Evolutionary conservation across 2,888 invertebrate genomes (phyloP).

Genomic region (Leptinotarsa peninsularis): DNA sequence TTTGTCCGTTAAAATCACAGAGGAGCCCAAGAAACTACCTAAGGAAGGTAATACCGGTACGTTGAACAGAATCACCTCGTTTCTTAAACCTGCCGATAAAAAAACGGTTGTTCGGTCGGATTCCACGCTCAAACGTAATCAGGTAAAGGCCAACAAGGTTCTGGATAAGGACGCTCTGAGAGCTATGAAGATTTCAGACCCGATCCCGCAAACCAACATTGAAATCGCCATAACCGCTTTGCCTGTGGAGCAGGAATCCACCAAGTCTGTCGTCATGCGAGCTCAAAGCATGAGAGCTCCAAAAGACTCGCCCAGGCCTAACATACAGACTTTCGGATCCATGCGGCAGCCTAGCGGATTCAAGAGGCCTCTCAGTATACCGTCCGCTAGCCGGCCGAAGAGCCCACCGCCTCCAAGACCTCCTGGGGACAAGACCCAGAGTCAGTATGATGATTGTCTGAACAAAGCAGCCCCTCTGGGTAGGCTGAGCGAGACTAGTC

Average conservation of each 20-base stretch:
- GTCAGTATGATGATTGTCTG: constrained; percentile 84
- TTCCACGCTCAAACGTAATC: constrained; percentile 72
- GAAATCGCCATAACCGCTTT: constrained; percentile 72
- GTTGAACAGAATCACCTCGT: constrained; percentile 81
- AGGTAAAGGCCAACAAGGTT: constrained; percentile 73
- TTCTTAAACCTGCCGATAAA: constrained; percentile 74
- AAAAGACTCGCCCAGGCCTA: constrained; percentile 66
- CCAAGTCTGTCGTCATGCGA: constrained; percentile 75
- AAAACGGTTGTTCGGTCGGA: constrained; percentile 69
- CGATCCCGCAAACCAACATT: constrained; percentile 80
- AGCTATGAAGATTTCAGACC: constrained; percentile 84
- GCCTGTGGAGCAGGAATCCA: constrained; percentile 71
- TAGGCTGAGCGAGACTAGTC: constrained; percentile 72
- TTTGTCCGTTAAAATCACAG: constrained; percentile 47
- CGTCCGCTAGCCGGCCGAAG: constrained; percentile 76
- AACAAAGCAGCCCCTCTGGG: constrained; percentile 74
- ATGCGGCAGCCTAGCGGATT: constrained; percentile 78
- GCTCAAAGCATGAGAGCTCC: constrained; percentile 86
- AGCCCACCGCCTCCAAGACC: constrained; percentile 83
- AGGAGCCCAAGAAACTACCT: constrained; percentile 70
- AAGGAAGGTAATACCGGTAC: constrained; percentile 67
- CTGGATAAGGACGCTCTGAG: constrained; percentile 79
- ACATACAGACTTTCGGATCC: constrained; percentile 83
- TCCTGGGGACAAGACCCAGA: constrained; percentile 62
- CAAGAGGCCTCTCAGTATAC: constrained; percentile 81